phyloP scores from a whole-genome alignment of 2,797 vertebrate species.

The Enteromius fasciolatus region DNA sequence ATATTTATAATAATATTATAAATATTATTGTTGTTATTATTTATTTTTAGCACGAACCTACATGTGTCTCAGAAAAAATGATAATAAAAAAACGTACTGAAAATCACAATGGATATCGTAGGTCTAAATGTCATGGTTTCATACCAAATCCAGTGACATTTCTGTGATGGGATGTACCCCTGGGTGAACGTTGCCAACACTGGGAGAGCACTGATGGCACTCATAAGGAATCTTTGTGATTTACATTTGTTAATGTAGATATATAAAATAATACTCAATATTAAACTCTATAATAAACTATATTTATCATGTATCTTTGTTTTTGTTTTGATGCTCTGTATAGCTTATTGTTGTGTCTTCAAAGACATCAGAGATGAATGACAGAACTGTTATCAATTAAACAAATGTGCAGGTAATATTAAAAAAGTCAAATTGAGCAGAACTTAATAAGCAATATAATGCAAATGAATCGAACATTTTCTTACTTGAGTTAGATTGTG shows the following conservation, averaged over 20 bases:
- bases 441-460: conserved; percentile 84
- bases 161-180: conserved; percentile 85
- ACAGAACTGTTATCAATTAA: conserved; percentile 81
- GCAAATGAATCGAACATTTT: conserved; percentile 81
- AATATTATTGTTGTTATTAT: neutral
- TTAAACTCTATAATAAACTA: neutral
- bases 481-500: conserved; percentile 81
- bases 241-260: conserved; percentile 64
- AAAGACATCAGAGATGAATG: conserved; percentile 76
- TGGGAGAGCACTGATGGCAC: conserved; percentile 77
- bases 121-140: conserved; percentile 86
- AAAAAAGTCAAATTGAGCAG: conserved; percentile 81
- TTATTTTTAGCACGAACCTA: neutral
- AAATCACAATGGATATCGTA: conserved; percentile 81
- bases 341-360: conserved; percentile 52
- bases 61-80: conserved; percentile 5
- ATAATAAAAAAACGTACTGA: conserved; percentile 73
- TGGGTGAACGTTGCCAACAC: conserved; percentile 79
- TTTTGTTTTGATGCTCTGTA: conserved; percentile 69
- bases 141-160: conserved; percentile 85
- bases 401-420: conserved; percentile 80
- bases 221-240: conserved; percentile 77
- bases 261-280: neutral
- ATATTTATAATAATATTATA: no score
- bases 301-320: conserved; percentile 55